A percentile compares a stretch with the other conserved stretches of the same genome.
Evolutionary conservation across 2,797 vertebrate genomes (phyloP).

Genomic region (Otus scops): DNA sequence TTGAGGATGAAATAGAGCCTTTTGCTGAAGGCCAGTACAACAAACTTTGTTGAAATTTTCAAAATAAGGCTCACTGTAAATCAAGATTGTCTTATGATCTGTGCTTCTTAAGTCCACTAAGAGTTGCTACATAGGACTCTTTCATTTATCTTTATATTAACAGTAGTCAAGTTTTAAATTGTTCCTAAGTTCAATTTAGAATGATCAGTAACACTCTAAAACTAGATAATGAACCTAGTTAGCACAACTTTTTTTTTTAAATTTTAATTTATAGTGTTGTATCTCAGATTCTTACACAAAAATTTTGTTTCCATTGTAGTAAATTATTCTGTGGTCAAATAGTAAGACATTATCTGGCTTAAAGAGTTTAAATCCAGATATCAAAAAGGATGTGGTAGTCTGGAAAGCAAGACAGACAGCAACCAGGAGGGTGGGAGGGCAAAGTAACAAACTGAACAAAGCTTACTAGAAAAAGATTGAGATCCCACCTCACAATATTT

Average conservation of each 20-base stretch:
- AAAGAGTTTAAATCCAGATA: not conserved
- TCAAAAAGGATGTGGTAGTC: not conserved
- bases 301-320: not conserved
- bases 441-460: conserved; percentile 25
- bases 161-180: not conserved
- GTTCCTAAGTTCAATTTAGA: not conserved
- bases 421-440: not conserved
- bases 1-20: not conserved
- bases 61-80: not conserved
- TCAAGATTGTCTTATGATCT: not conserved
- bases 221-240: not conserved
- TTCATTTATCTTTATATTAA: not conserved
- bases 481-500: not conserved
- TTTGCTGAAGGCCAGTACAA: not conserved
- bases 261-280: not conserved
- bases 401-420: not conserved
- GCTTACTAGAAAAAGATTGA: not conserved
- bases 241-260: not conserved
- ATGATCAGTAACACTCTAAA: not conserved
- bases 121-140: not conserved
- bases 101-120: not conserved
- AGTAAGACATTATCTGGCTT: not conserved
- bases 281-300: not conserved
- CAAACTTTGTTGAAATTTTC: not conserved
- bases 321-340: not conserved